Base-by-base conservation (phyloP, 2,888 invertebrate species). In the Notocelia uddmanniana region DNA sequence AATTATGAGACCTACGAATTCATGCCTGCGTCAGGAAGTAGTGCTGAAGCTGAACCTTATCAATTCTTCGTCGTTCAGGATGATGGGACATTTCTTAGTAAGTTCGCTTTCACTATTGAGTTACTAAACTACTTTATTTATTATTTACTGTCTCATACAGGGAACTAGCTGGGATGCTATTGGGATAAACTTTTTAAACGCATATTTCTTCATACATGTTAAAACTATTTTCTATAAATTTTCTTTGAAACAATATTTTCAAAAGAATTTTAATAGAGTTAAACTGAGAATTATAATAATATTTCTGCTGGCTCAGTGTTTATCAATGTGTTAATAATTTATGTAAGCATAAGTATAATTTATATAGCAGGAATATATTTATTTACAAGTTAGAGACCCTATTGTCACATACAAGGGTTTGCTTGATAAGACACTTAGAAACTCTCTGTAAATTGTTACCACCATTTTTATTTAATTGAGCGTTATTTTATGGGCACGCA, bases 11-110 rank as follows among this genome's bases (percentile, higher is more conserved):
- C 87, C 1, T 93, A 87, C 69, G 90, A 91, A 74, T 92, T 85
- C 75, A 75, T 91, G 26, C 81, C 87, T 21, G 74, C 66, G 1
- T 60, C 71, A 2, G 71, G 70, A 8, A 83, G 78, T 74, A 80
- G 74, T 68, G 68, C 75, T 37, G 85, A 85, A 73, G 68, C 80
- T 48, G 84, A 84, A 63, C 73, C 86, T 2, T 85, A 88, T 37
- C 90, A 91, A 70, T 87, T 89, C 76, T 87, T 89, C 74, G 88
- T 93, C 13, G 86, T 93, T 54, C 88, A 92, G 78, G 89, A 91
- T 71, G 88, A 92, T 82, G 90, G 89, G 15, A 87, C 89, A 50
- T 86, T 89, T 77, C 77, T 92, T 18, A 79, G 90, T 88, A 75
- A 82, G 83, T 72, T 21, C 34, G 55, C 21, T 9, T 59, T 31